phyloP scores from a whole-genome alignment of 2,797 vertebrate genomes.

The Labroides dimidiatus region DNA sequence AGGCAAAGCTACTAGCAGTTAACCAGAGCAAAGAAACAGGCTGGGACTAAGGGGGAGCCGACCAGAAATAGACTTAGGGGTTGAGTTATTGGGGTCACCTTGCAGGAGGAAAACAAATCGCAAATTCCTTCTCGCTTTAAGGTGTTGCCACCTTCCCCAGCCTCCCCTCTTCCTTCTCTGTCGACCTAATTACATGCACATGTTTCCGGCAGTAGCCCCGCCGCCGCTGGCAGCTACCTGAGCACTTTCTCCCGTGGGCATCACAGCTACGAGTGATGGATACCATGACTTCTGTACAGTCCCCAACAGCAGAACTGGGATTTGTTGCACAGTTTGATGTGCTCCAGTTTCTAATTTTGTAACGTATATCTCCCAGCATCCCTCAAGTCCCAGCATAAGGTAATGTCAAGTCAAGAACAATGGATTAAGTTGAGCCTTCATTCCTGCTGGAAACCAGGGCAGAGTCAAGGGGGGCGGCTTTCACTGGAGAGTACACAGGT shows the following conservation, averaged over 20 bases:
- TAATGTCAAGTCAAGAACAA: slow-evolving; percentile 90
- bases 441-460: slow-evolving; percentile 81
- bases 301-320: slow-evolving; percentile 85
- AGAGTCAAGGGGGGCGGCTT: slow-evolving; percentile 71
- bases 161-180: slow-evolving; percentile 84
- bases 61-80: slow-evolving; percentile 87
- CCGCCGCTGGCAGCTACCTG: slow-evolving; percentile 80
- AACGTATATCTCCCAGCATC: slow-evolving; percentile 81
- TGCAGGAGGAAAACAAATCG: slow-evolving; percentile 85
- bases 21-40: slow-evolving; percentile 81
- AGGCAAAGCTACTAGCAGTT: slow-evolving; percentile 72
- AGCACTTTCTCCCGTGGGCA: slow-evolving; percentile 82
- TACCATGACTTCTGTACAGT: slow-evolving; percentile 80
- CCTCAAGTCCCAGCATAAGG: slow-evolving; percentile 81
- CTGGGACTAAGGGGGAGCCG: slow-evolving; percentile 76
- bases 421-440: slow-evolving; percentile 78
- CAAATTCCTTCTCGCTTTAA: slow-evolving; percentile 82
- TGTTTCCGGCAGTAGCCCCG: slow-evolving; percentile 81
- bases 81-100: slow-evolving; percentile 91
- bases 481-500: slow-evolving; percentile 46
- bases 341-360: slow-evolving; percentile 90
- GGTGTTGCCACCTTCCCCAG: slow-evolving; percentile 80
- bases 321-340: slow-evolving; percentile 87
- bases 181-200: slow-evolving; percentile 89
- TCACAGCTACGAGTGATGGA: slow-evolving; percentile 85